These are phyloP conservation scores for Zalophus californianus DNA, from an alignment of 2,797 vertebrate species.

Conservation along the genomic window DNA sequence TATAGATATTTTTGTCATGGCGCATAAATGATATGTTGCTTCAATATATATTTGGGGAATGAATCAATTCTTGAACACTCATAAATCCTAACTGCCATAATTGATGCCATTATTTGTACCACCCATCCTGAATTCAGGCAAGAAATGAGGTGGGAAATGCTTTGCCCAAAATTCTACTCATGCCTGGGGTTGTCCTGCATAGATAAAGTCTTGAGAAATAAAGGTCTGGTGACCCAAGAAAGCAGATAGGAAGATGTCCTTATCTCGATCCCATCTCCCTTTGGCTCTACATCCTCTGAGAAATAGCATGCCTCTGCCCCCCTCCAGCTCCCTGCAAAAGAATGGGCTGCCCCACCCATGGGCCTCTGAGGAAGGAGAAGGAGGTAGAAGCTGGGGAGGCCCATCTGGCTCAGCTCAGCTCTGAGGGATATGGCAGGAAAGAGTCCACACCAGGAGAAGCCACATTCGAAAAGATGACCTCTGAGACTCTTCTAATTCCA, in stretches of 20 bases:
- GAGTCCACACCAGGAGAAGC: background rate
- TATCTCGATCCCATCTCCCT: background rate
- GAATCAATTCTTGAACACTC: background rate
- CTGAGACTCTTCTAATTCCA: conserved; percentile 21
- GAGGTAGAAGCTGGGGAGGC: background rate
- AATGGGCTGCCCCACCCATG: no score
- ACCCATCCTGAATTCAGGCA: background rate
- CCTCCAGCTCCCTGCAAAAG: background rate
- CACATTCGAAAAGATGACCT: background rate
- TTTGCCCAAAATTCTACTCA: background rate
- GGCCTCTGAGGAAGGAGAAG: background rate
- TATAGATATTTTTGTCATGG: background rate
- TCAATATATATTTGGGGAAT: background rate
- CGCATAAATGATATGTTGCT: background rate
- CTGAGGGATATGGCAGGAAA: background rate
- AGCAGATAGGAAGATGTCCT: background rate
- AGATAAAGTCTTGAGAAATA: background rate
- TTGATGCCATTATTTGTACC: background rate
- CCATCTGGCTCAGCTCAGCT: background rate
- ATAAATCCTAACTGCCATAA: background rate
- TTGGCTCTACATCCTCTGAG: background rate
- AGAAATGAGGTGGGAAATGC: background rate
- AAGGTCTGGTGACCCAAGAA: background rate
- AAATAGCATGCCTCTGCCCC: background rate
- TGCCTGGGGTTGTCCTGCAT: background rate